These are phyloP conservation scores for Hoplias malabaricus DNA, from an alignment of 2,113 vertebrate genomes.

Conservation along the genomic window DNA sequence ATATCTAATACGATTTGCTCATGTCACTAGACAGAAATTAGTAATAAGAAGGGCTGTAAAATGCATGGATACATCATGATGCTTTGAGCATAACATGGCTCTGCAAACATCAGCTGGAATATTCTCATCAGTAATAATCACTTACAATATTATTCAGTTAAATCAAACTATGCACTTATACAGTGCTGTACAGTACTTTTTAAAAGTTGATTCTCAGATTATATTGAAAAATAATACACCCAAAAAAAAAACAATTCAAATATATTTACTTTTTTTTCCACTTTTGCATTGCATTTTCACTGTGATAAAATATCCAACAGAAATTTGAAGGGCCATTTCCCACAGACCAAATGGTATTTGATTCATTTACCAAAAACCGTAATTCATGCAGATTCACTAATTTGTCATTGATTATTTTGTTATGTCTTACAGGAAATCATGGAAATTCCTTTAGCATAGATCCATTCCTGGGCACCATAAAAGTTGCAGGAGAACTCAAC, in stretches of 20 bases:
- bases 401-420: not conserved
- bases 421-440: slow-evolving; percentile 73
- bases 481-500: slow-evolving; percentile 78
- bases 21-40: slow-evolving; percentile 6
- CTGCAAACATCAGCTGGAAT: not conserved
- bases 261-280: too few relatives aligned
- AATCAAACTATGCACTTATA: too few relatives aligned
- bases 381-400: not conserved
- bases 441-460: slow-evolving; percentile 80
- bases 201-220: too few relatives aligned
- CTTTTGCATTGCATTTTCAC: too few relatives aligned
- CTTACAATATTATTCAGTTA: not conserved
- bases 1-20: slow-evolving; percentile 32
- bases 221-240: too few relatives aligned
- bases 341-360: too few relatives aligned
- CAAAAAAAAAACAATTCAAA: too few relatives aligned
- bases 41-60: not conserved
- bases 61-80: not conserved
- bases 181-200: too few relatives aligned
- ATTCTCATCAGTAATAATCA: not conserved
- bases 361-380: too few relatives aligned
- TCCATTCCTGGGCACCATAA: slow-evolving; percentile 78
- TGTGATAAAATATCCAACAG: too few relatives aligned
- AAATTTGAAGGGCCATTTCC: too few relatives aligned
- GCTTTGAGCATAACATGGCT: not conserved